A percentile compares a stretch with the other conserved stretches of the same genome.
Evolutionary conservation across 2,113 vertebrate genomes (phyloP).

Genomic region (Petaurus breviceps): DNA sequence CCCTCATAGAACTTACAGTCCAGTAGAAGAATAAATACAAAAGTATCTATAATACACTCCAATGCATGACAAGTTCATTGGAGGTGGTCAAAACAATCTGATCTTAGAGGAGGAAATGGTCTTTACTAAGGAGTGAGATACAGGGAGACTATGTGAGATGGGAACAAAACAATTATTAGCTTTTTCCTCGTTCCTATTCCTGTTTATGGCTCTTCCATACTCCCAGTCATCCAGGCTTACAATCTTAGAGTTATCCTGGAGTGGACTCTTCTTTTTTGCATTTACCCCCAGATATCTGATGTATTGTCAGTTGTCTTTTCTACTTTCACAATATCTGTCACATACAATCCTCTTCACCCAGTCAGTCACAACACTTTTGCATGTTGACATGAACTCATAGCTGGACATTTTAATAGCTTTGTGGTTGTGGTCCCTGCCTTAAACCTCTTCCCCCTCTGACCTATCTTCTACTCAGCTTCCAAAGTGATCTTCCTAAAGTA

Average conservation of each 20-base stretch:
- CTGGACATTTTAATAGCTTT: not conserved
- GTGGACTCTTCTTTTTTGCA: not conserved
- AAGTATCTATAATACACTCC: not conserved
- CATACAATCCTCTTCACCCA: not conserved
- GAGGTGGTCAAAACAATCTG: not conserved
- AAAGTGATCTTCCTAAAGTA: not conserved
- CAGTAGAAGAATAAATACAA: not conserved
- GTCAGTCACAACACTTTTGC: not conserved
- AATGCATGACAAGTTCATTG: not conserved
- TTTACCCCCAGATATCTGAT: not conserved
- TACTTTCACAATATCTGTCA: not conserved
- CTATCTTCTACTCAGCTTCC: not conserved
- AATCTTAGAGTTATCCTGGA: not conserved
- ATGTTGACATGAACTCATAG: not conserved
- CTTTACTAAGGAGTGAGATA: not conserved
- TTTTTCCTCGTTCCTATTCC: not conserved
- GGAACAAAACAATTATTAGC: not conserved
- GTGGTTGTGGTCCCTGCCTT: not conserved
- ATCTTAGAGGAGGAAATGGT: not conserved
- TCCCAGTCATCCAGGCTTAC: not conserved
- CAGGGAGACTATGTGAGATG: not conserved
- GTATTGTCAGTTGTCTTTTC: not conserved
- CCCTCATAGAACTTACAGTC: not conserved
- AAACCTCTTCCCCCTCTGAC: not conserved
- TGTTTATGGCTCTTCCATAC: too few species aligned